These are phyloP conservation scores for Helicoverpa assulta DNA, from an alignment of 2,888 invertebrate genomes.

Conservation along the genomic window DNA sequence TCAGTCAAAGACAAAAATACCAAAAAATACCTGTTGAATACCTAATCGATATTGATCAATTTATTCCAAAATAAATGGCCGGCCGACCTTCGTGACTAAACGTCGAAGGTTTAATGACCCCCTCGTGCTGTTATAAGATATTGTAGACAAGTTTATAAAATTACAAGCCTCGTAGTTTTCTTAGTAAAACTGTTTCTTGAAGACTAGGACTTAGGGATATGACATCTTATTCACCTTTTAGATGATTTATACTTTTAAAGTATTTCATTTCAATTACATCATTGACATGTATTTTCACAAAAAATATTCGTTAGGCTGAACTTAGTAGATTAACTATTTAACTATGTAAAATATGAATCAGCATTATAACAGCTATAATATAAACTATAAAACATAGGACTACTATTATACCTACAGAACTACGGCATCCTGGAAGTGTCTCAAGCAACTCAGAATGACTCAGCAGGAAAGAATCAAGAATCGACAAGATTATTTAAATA, in stretches of 20 bases:
- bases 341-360: no score
- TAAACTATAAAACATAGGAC: no score
- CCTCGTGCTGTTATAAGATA: neutral
- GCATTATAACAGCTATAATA: no score
- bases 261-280: neutral
- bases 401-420: no score
- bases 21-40: no score
- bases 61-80: slow-evolving; percentile 23
- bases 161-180: slow-evolving; percentile 1
- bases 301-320: no score
- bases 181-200: slow-evolving; percentile 16
- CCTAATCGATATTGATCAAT: slow-evolving; percentile 11
- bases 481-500: neutral
- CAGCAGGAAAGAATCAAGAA: neutral
- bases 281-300: no score
- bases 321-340: no score
- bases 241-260: neutral
- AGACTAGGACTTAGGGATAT: neutral
- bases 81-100: slow-evolving; percentile 42
- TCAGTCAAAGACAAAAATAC: no score
- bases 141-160: slow-evolving; percentile 17
- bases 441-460: neutral
- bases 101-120: slow-evolving; percentile 24
- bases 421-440: no score
- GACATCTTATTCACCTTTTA: neutral